Conservation (phyloP, 1,140 invertebrate genomes). For the Antheraea mylitta region DNA sequence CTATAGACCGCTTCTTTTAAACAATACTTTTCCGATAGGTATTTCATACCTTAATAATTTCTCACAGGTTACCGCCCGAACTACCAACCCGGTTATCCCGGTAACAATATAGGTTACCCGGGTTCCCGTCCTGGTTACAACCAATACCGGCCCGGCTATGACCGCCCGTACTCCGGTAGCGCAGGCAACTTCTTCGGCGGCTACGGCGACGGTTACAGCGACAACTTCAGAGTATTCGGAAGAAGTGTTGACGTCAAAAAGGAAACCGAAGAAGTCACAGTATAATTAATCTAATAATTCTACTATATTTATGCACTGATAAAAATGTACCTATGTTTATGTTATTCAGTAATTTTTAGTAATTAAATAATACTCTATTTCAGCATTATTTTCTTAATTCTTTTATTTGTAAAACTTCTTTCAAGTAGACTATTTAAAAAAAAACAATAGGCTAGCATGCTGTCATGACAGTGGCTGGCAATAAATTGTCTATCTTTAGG, state of each 20-base stretch:
- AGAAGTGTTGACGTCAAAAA: conserved; percentile 46
- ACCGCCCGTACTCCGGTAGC: conserved; percentile 38
- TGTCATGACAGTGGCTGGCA: no score
- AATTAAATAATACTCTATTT: background rate
- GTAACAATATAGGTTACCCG: conserved; percentile 21
- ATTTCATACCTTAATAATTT: no score
- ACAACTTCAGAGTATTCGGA: conserved; percentile 45
- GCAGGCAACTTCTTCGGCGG: conserved; percentile 46
- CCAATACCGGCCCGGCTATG: conserved; percentile 40
- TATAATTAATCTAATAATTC: background rate
- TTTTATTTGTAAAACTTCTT: background rate
- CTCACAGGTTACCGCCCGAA: conserved; percentile 53
- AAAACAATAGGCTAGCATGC: no score
- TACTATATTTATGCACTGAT: background rate
- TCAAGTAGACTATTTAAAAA: no score
- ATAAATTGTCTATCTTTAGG: no score
- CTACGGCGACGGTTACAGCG: conserved; percentile 47
- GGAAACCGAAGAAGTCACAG: conserved; percentile 15
- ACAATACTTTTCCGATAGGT: no score
- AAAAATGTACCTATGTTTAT: conserved; percentile 1
- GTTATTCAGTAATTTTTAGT: background rate
- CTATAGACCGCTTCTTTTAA: no score
- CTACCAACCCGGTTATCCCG: conserved; percentile 36
- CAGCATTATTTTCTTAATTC: background rate
- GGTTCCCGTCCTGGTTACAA: conserved; percentile 43